A percentile compares a stretch with the other conserved stretches of the same genome.
Conservation (phyloP, 2,797 vertebrate species). For the Myripristis jacobus region DNA sequence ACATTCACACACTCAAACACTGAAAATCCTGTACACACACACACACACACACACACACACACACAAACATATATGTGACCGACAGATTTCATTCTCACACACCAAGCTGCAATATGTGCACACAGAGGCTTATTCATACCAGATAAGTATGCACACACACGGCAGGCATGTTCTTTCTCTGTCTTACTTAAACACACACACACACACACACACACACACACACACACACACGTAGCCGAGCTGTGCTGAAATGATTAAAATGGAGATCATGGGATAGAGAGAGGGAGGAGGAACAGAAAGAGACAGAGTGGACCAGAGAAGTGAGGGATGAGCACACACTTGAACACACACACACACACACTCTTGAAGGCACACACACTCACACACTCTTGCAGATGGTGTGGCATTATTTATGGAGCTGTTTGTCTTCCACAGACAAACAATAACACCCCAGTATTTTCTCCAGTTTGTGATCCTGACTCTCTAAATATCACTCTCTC, state of each 20-base stretch:
- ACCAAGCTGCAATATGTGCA: too few species aligned
- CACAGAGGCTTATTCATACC: too few species aligned
- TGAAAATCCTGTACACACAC: neutral
- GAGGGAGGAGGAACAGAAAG: neutral
- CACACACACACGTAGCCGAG: constrained; percentile 1
- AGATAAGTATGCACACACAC: neutral
- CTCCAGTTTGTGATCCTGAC: constrained; percentile 33
- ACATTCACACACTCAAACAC: neutral
- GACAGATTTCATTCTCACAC: too few species aligned
- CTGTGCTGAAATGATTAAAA: constrained; percentile 16
- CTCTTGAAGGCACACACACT: neutral
- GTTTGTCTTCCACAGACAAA: constrained; percentile 47
- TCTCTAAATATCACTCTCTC: neutral
- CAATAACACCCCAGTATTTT: constrained; percentile 35
- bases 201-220: neutral
- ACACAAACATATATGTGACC: too few species aligned
- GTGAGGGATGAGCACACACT: constrained; percentile 11
- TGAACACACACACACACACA: neutral
- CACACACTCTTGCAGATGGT: constrained; percentile 30
- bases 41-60: neutral
- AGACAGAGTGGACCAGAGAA: constrained; percentile 1
- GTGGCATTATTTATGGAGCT: constrained; percentile 38
- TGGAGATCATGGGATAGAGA: constrained; percentile 13
- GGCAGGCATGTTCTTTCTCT: too few species aligned
- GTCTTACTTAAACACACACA: neutral